Conservation (phyloP, 2,888 invertebrate genomes). For the Hanleya hanleyi region DNA sequence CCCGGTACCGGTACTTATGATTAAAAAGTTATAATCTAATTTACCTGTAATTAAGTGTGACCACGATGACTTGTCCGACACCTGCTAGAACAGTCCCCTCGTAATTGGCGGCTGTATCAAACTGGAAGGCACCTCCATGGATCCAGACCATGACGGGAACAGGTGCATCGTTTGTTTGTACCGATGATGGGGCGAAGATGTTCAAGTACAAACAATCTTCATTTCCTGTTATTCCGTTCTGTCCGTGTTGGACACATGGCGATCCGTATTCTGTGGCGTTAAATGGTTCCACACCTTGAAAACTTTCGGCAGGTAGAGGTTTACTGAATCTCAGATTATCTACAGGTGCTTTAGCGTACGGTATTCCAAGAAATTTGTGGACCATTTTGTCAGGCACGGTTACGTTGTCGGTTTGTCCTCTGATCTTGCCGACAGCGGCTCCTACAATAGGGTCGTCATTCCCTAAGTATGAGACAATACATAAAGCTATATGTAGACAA, state of each 20-base stretch:
- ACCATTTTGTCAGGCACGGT: neutral
- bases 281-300: slow-evolving; percentile 7
- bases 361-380: slow-evolving; percentile 38
- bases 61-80: slow-evolving; percentile 42
- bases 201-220: slow-evolving; percentile 55
- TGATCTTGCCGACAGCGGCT: neutral
- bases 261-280: neutral
- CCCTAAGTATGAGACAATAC: too few relatives aligned
- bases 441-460: neutral
- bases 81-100: slow-evolving; percentile 40
- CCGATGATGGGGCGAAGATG: slow-evolving; percentile 40
- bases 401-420: neutral
- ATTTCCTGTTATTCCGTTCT: neutral
- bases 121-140: slow-evolving; percentile 44
- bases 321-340: slow-evolving; percentile 42
- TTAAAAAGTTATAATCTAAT: neutral
- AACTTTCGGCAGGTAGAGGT: slow-evolving; percentile 28
- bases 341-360: slow-evolving; percentile 48
- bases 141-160: slow-evolving; percentile 46
- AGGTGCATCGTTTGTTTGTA: neutral
- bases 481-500: too few relatives aligned
- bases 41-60: slow-evolving; percentile 47
- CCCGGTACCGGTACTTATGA: too few relatives aligned
- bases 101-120: slow-evolving; percentile 44
- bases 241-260: neutral